A percentile compares a stretch with the other conserved stretches of the same genome.
These are phyloP conservation scores for zebrafish (Danio rerio) DNA, from an alignment of 2,113 vertebrate species.

Conservation along the genomic window GRCz12tu NC_133194.1:10324001-10324500, in stretches of 20 bases:
- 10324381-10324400: too few relatives aligned
- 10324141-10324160: neutral
- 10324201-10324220: conserved; percentile 68
- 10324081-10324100: neutral
- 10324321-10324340: conserved; percentile 85
- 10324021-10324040: conserved; percentile 79
- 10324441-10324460: too few relatives aligned
- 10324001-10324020: conserved; percentile 86
- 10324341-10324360: neutral
- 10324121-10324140: neutral
- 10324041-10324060: conserved; percentile 67
- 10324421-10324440: too few relatives aligned
- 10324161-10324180: conserved; percentile 60
- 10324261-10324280: conserved; percentile 81
- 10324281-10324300: conserved; percentile 83
- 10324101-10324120: neutral
- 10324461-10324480: too few relatives aligned
- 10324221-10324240: conserved; percentile 69
- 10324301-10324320: conserved; percentile 83
- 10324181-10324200: conserved; percentile 61
- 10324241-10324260: conserved; percentile 74
- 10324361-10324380: too few relatives aligned
- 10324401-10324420: too few relatives aligned
- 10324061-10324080: neutral
- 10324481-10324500: too few relatives aligned